Evolutionary conservation across 2,797 vertebrate genomes (phyloP), one percentile per base, ranked within the genome.

Genomic region (Capromys pilorides): DNA sequence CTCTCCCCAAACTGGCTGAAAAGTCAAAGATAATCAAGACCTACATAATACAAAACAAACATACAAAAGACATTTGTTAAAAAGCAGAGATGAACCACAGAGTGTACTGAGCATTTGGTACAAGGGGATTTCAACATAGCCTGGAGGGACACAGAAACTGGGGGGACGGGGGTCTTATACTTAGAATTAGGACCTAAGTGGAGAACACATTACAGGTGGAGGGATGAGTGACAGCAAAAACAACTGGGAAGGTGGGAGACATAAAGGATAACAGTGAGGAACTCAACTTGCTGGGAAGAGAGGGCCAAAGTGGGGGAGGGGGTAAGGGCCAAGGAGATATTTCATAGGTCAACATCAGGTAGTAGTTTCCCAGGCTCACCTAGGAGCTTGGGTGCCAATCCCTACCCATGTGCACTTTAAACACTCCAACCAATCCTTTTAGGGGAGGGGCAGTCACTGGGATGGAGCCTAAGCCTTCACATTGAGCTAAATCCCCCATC

Each of bases 11-110:
- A 51, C 26, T 78, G 36, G 41, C 41, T 83, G 86, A 86, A 77
- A 95, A 92, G 67, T 77, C 59, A 94, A 39, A 93, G 33, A 54
- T 31, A 66, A 64, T 45, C 24, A 66, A 86, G 45, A 62, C 36
- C 66, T 79, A 54, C 45, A 39, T 31, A 66, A 57, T 57, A 24
- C 9, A 61, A 85, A 81, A 90, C 41, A 77, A 83, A 51, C 67
- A 78, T 16, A 39, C 1, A 16, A 21, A 49, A 51, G 39, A 85
- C 54, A 57, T 57, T 57, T 31, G 33, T 41, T 57, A 87, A n/a
- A 85, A 81, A 41, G 31, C 49, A 41, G 5, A 22, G 13, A 1
- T 13, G 33, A 49, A 36, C 7, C 0, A 39, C 10, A 19, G 22
- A 39, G 14, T 3, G 3, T 45, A 24, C 28, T 49, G 12, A 6